Percentiles rank a stretch among this genome's conserved stretches.
phyloP scores from a whole-genome alignment of 2,888 invertebrate species.

The Odiellus spinosus region DNA sequence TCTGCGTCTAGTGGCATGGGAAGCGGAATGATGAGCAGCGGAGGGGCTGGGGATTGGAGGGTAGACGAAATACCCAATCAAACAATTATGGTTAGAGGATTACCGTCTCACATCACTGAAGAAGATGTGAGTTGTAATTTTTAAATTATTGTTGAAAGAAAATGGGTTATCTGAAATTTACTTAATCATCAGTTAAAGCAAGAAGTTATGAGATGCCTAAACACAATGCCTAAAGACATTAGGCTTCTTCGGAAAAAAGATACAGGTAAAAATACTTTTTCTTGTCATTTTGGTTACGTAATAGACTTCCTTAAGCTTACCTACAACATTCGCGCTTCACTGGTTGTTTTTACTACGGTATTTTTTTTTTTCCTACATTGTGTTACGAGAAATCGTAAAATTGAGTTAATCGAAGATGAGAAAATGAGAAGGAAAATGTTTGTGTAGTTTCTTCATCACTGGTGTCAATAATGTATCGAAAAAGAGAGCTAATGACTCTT shows the following conservation, averaged over 20 bases:
- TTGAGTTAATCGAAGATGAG: no score
- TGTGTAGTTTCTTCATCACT: not conserved
- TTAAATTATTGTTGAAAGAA: constrained; percentile 8
- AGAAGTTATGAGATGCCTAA: constrained; percentile 50
- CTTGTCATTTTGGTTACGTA: no score
- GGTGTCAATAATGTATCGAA: not conserved
- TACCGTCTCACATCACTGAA: constrained; percentile 57
- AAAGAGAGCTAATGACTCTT: no score
- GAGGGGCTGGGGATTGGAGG: constrained; percentile 13
- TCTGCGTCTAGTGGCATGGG: not conserved
- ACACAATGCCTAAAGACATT: constrained; percentile 51
- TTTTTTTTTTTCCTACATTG: not conserved
- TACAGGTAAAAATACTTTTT: constrained; percentile 11
- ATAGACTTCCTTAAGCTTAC: no score
- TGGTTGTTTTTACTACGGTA: no score
- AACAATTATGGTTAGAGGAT: constrained; percentile 56
- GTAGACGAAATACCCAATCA: constrained; percentile 38
- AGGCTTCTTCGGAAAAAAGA: constrained; percentile 57
- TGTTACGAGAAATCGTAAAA: not conserved
- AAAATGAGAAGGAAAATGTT: no score
- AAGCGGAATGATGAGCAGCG: not conserved
- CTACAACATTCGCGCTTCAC: no score
- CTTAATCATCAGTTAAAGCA: constrained; percentile 47
- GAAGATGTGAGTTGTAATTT: constrained; percentile 54
- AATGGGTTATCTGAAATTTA: no score